Percentiles rank a stretch among this genome's conserved stretches.
Conservation (phyloP, 2,888 invertebrate species). For the Pterostichus niger region DNA sequence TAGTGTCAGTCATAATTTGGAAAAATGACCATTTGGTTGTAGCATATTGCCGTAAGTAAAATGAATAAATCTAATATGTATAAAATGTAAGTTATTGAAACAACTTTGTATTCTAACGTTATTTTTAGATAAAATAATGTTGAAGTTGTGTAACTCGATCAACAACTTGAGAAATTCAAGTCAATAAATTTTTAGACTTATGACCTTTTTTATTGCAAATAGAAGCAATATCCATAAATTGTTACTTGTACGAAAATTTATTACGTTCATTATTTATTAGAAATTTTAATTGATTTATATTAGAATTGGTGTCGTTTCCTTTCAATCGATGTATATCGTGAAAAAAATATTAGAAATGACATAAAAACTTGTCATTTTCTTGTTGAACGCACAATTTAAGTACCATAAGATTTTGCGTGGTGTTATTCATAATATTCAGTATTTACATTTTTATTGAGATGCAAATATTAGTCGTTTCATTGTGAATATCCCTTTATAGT, state of each 20-base stretch:
- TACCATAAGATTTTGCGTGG: slow-evolving; percentile 27
- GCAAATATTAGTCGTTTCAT: slow-evolving; percentile 32
- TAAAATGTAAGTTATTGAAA: neutral
- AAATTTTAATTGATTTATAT: slow-evolving; percentile 16
- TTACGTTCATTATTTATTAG: slow-evolving; percentile 2
- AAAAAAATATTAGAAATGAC: neutral
- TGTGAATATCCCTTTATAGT: slow-evolving; percentile 28
- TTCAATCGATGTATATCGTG: slow-evolving; percentile 27
- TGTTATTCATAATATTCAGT: slow-evolving; percentile 8
- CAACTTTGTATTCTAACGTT: neutral
- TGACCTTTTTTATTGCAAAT: slow-evolving; percentile 14
- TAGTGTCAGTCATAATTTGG: too few species aligned
- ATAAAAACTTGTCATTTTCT: neutral
- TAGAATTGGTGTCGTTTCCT: slow-evolving; percentile 23
- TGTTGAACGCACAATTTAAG: too few species aligned
- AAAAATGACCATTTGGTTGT: too few species aligned
- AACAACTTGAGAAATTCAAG: slow-evolving; percentile 42
- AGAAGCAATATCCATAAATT: slow-evolving; percentile 33
- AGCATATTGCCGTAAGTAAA: too few species aligned
- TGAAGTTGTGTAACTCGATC: slow-evolving; percentile 20
- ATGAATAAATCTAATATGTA: too few species aligned
- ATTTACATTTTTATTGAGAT: slow-evolving; percentile 10
- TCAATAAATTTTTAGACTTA: slow-evolving; percentile 34
- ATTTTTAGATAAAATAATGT: slow-evolving; percentile 38
- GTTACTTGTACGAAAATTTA: slow-evolving; percentile 5